phyloP scores from a whole-genome alignment of 2,113 vertebrate species.

The Corythoichthys haematopterus region DNA sequence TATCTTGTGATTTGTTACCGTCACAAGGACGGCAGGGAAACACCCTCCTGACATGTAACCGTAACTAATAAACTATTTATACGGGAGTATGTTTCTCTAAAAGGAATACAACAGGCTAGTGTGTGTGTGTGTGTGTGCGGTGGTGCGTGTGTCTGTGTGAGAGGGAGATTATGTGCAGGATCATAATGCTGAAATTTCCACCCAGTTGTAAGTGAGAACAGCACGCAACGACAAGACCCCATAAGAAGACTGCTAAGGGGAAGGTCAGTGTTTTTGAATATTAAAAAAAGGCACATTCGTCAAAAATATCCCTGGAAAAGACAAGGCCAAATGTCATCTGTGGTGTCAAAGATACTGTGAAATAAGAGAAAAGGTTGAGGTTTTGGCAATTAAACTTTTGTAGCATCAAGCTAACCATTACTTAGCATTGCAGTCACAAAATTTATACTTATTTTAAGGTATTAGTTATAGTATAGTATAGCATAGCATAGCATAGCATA shows the following conservation, averaged over 20 bases:
- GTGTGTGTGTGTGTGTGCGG: neutral
- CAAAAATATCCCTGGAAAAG: neutral
- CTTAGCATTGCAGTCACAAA: too few species aligned
- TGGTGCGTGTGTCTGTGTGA: neutral
- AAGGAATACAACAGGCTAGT: neutral
- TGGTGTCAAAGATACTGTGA: too few species aligned
- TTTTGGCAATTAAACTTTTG: too few species aligned
- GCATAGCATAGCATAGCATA: too few species aligned
- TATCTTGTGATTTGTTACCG: slow-evolving; percentile 41
- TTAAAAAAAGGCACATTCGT: slow-evolving; percentile 15
- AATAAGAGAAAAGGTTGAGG: too few species aligned
- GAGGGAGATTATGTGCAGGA: slow-evolving; percentile 37
- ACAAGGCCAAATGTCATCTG: too few species aligned
- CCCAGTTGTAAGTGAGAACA: slow-evolving; percentile 27
- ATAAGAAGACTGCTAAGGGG: neutral
- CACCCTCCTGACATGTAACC: slow-evolving; percentile 36
- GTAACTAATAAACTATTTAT: slow-evolving; percentile 72
- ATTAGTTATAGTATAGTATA: too few species aligned
- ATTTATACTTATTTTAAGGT: too few species aligned
- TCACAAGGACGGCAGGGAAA: slow-evolving; percentile 18
- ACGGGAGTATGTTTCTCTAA: slow-evolving; percentile 2
- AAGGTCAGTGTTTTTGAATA: slow-evolving; percentile 29
- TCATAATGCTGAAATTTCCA: slow-evolving; percentile 19
- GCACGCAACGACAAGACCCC: slow-evolving; percentile 10
- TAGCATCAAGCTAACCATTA: too few species aligned